phyloP scores from a whole-genome alignment of 1,140 invertebrate genomes.

The Platyura marginata region DNA sequence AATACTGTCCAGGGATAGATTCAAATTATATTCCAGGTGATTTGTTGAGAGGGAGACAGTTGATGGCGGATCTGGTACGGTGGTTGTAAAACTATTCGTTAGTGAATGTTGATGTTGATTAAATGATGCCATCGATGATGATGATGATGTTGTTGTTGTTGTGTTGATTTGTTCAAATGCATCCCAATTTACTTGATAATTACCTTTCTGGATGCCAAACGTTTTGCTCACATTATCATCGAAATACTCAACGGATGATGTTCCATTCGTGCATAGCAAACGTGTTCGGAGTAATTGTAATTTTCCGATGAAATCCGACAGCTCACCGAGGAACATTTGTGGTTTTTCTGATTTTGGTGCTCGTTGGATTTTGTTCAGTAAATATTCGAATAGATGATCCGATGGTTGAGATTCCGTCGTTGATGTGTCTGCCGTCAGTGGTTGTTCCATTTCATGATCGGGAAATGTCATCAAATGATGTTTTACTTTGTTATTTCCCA shows the following conservation, averaged over 20 bases:
- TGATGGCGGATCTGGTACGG: too few species aligned
- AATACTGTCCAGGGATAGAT: background rate
- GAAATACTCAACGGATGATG: background rate
- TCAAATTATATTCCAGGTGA: too few species aligned
- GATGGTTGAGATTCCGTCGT: background rate
- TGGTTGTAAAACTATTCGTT: too few species aligned
- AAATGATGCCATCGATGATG: too few species aligned
- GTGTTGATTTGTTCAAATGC: background rate
- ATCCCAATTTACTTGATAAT: background rate
- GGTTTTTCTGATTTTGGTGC: background rate
- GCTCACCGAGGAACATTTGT: background rate
- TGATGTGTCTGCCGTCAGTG: background rate
- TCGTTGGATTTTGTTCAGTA: background rate
- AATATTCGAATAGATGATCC: background rate
- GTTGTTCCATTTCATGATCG: background rate
- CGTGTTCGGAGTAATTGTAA: background rate
- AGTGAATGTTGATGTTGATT: too few species aligned
- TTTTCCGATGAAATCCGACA: background rate
- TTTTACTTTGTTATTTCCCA: background rate
- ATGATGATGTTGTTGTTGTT: background rate
- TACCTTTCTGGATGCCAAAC: background rate
- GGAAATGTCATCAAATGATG: background rate
- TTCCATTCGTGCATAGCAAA: background rate
- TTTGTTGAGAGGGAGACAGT: too few species aligned
- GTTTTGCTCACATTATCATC: background rate